Base-by-base conservation (phyloP, 2,888 invertebrate genomes). In the Apantesis nais region DNA sequence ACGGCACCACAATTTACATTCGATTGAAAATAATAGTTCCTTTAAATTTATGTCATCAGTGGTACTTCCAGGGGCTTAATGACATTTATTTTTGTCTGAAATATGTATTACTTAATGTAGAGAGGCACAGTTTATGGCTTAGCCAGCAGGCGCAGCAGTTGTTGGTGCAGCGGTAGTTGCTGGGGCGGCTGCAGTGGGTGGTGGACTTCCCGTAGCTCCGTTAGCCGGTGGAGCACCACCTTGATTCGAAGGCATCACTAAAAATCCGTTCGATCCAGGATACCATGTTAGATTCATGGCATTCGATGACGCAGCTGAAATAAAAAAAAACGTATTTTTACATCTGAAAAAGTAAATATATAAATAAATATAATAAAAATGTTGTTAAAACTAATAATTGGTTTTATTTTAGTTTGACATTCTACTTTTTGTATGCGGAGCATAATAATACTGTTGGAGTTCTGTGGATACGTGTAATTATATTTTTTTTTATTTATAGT, bases 201-300 rank as follows among this genome's bases (percentile, higher is more conserved):
- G 25, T 22, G 61, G 58, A 58, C 16, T 29, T 14, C 8, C 39
- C 0, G 62, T 41, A 11, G 63, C 12, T 29, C 58, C 58, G 29
- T 16, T 58, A 25, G 64, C 25, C 2, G 64, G 12, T 34, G 64
- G 31, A 16, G 58, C n/a, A 25, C 39, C 55, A 67, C 71, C 64
- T 29, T 31, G 41, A 16, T 19, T 12, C 84, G 81, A 83, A 0
- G 88, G 88, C 29, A 78, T 62, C 5, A 88, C 69, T 66, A 77
- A 74, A 68, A 88, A 71, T 16, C 76, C 79, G 8, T 79, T 83
- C 5, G 71, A 37, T 60, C 79, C 83, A 31, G 62, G 48, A 52
- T 25, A 72, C 77, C 89, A 73, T 8, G 83, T 86, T 11, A 90
- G 52, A 71, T 86, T 89, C 73, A 88, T 77, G 5, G 89, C 90